Percentiles rank a stretch among this genome's conserved stretches.
These are phyloP conservation scores for Astatotilapia flaviijosephi DNA, from an alignment of 2,113 vertebrate genomes.

Conservation along the genomic window DNA sequence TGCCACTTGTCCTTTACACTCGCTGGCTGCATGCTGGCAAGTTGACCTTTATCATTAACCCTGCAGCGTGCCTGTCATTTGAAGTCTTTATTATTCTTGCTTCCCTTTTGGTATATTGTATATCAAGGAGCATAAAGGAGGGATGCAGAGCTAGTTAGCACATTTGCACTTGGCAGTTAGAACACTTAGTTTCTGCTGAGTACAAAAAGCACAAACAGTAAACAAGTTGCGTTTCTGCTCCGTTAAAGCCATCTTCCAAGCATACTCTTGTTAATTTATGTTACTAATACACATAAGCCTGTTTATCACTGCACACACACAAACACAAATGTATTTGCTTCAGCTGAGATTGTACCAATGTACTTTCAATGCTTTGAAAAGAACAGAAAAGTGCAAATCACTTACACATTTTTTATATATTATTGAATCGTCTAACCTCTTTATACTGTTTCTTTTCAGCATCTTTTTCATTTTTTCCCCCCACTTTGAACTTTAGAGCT, in stretches of 20 bases:
- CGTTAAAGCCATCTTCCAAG: neutral
- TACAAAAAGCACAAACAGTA: neutral
- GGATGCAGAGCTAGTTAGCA: slow-evolving; percentile 19
- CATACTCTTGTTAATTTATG: neutral
- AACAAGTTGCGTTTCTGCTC: neutral
- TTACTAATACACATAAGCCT: neutral
- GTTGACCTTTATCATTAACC: slow-evolving; percentile 78
- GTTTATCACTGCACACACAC: neutral
- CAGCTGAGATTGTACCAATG: neutral
- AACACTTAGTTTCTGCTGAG: neutral
- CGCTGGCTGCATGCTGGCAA: slow-evolving; percentile 63
- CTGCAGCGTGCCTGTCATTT: slow-evolving; percentile 71
- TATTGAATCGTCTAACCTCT: neutral
- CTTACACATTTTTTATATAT: neutral
- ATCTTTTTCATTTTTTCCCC: neutral
- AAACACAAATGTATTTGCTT: neutral
- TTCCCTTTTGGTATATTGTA: slow-evolving; percentile 54
- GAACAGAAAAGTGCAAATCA: neutral
- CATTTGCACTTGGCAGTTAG: slow-evolving; percentile 23
- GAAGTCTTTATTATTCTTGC: slow-evolving; percentile 73
- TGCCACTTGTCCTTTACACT: slow-evolving; percentile 73
- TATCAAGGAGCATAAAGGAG: slow-evolving; percentile 13
- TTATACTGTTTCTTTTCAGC: neutral
- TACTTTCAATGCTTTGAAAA: neutral
- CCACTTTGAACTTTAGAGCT: slow-evolving; percentile 3